Percentiles rank a stretch among this genome's conserved stretches.
Evolutionary conservation across 2,888 invertebrate genomes (phyloP).

Genomic region (Pollenia griseotomentosa): DNA sequence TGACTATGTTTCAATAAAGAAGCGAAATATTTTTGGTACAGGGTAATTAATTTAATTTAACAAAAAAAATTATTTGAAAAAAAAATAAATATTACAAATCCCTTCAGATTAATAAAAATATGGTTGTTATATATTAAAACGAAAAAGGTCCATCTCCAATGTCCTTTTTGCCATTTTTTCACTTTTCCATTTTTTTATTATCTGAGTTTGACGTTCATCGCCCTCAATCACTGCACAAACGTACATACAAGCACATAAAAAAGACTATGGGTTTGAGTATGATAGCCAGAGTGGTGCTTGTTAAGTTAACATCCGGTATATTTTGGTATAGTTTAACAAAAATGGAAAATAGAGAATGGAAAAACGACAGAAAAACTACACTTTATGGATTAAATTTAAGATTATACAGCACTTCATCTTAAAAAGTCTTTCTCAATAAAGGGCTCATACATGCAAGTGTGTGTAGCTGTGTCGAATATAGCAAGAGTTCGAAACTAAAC

Average conservation of each 20-base stretch:
- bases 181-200: background rate
- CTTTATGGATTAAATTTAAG: constrained; percentile 67
- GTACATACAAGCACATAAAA: background rate
- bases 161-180: background rate
- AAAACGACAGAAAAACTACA: constrained; percentile 32
- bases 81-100: background rate
- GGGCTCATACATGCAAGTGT: background rate
- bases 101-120: constrained; percentile 29
- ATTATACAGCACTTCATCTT: constrained; percentile 65
- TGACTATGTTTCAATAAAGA: too few species aligned
- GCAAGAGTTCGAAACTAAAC: constrained; percentile 30
- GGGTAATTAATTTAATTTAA: too few species aligned
- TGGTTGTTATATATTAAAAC: constrained; percentile 30
- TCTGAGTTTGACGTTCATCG: constrained; percentile 2
- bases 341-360: constrained; percentile 44
- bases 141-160: constrained; percentile 7
- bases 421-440: constrained; percentile 56
- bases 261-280: background rate
- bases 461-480: background rate
- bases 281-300: constrained; percentile 21
- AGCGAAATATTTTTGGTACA: too few species aligned
- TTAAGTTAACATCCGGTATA: constrained; percentile 62
- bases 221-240: background rate
- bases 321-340: constrained; percentile 52
- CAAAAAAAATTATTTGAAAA: too few species aligned